Percentiles rank a stretch among this genome's conserved stretches.
Conservation (phyloP, 2,888 invertebrate genomes). For the Coelopa pilipes region DNA sequence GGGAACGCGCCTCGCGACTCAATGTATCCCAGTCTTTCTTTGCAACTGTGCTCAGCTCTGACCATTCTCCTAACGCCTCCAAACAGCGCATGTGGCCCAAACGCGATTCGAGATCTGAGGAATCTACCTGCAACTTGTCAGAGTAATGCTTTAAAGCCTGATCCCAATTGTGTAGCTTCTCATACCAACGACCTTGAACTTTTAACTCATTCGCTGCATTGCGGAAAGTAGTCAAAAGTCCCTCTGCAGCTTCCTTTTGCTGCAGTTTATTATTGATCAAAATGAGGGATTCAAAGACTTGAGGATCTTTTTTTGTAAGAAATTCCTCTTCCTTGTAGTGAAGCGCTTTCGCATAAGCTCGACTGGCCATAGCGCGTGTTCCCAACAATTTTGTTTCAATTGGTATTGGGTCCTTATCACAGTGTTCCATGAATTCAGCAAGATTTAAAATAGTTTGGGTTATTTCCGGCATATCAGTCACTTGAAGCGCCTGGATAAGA, state of each 20-base stretch:
- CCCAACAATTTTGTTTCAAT: slow-evolving; percentile 88
- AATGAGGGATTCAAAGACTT: slow-evolving; percentile 92
- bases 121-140: slow-evolving; percentile 75
- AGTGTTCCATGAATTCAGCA: slow-evolving; percentile 99
- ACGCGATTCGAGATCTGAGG: slow-evolving; percentile 80
- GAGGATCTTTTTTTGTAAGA: slow-evolving; percentile 81
- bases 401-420: slow-evolving; percentile 94
- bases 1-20: slow-evolving; percentile 69
- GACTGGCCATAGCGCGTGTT: slow-evolving; percentile 93
- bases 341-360: slow-evolving; percentile 76
- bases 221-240: slow-evolving; percentile 84
- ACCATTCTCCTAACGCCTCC: slow-evolving; percentile 98
- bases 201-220: slow-evolving; percentile 73
- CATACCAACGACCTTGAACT: slow-evolving; percentile 94
- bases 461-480: slow-evolving; percentile 94
- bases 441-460: slow-evolving; percentile 96
- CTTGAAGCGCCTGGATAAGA: slow-evolving; percentile 88
- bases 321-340: slow-evolving; percentile 92
- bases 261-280: slow-evolving; percentile 98
- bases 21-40: slow-evolving; percentile 82
- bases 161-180: slow-evolving; percentile 99
- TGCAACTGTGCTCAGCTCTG: slow-evolving; percentile 82
- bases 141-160: slow-evolving; percentile 91
- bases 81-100: slow-evolving; percentile 95
- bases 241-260: slow-evolving; percentile 97